Conservation (phyloP, 1,140 invertebrate genomes). For the Vanessa atalanta region DNA sequence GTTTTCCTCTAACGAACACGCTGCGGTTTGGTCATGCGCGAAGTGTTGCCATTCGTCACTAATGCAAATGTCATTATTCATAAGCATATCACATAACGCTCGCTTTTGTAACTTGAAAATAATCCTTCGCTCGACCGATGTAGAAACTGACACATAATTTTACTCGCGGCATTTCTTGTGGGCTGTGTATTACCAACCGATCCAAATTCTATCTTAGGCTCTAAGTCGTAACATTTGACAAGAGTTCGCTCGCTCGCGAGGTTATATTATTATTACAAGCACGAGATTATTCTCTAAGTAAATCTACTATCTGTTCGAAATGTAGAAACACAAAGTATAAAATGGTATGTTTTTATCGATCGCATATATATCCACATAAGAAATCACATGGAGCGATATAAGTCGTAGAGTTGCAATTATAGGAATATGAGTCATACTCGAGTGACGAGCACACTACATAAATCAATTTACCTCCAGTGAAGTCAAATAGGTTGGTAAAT, state of each 20-base stretch:
- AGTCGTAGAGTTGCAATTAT: conserved; percentile 4
- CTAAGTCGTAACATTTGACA: not conserved
- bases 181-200: not conserved
- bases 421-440: not conserved
- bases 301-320: too few relatives aligned
- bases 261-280: too few relatives aligned
- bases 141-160: conserved; percentile 12
- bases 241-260: too few relatives aligned
- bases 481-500: too few relatives aligned
- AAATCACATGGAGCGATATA: not conserved
- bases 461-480: too few relatives aligned
- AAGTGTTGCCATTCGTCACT: conserved; percentile 3
- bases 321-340: too few relatives aligned
- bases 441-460: too few relatives aligned
- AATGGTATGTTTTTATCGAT: too few relatives aligned
- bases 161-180: not conserved
- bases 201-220: too few relatives aligned
- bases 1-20: not conserved
- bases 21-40: not conserved
- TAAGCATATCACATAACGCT: conserved; percentile 1
- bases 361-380: not conserved
- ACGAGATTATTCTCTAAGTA: too few relatives aligned
- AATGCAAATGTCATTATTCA: conserved; percentile 13
- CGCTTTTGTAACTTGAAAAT: conserved; percentile 14
- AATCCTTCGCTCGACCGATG: conserved; percentile 5